A percentile compares a stretch with the other conserved stretches of the same genome.
Evolutionary conservation across 2,113 vertebrate species (phyloP).

Genomic region (Odocoileus virginianus): DNA sequence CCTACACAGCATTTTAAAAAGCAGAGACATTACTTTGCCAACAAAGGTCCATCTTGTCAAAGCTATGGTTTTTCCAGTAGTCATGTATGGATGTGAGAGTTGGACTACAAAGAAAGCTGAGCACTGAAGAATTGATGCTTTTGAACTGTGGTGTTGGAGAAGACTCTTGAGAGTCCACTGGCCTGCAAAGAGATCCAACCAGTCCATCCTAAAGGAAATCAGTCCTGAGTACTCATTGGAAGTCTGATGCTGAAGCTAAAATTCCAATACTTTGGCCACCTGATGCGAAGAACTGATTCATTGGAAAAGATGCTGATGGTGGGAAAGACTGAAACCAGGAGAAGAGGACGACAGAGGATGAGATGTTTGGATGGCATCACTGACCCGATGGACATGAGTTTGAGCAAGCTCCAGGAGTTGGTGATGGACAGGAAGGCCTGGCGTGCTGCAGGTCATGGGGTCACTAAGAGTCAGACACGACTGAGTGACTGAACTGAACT

Average conservation of each 20-base stretch:
- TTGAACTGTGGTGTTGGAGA: not conserved
- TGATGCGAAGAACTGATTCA: accelerated
- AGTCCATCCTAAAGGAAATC: not conserved
- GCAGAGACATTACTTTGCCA: not conserved
- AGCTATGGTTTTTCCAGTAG: not conserved
- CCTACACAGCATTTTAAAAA: not conserved
- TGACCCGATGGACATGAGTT: not conserved
- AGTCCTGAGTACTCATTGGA: not conserved
- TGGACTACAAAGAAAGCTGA: not conserved
- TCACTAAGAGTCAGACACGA: accelerated
- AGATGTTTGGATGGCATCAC: not conserved
- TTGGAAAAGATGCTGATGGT: not conserved
- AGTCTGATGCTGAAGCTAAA: not conserved
- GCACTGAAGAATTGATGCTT: not conserved
- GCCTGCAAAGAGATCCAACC: not conserved
- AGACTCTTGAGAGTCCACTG: not conserved
- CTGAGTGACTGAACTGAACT: not conserved
- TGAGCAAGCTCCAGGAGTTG: not conserved
- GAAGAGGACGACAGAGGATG: not conserved
- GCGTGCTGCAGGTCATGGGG: not conserved
- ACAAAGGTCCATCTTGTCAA: not conserved
- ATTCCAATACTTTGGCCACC: not conserved
- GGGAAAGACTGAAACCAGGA: not conserved
- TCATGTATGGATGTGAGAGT: not conserved
- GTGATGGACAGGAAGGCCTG: not conserved